A percentile compares a stretch with the other conserved stretches of the same genome.
Evolutionary conservation across 37 sponge, comb jelly and placozoan species (phyloP).

Genomic region (Agelas oroides): DNA sequence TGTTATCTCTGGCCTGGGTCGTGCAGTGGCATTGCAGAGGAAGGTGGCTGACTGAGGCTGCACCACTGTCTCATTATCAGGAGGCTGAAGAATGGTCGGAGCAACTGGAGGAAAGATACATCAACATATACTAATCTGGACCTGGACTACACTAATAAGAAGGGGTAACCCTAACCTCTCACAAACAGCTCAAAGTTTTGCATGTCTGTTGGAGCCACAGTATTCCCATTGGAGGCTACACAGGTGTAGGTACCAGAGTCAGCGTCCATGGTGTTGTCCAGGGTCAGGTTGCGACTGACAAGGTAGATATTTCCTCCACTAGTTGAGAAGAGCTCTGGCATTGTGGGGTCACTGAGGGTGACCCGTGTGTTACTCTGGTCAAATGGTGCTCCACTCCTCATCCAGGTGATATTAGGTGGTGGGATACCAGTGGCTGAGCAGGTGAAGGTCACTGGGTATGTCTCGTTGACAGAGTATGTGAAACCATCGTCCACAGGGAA

Average conservation of each 20-base stretch:
- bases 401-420: conserved; percentile 62
- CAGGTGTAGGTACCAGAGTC: conserved; percentile 67
- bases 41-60: conserved; percentile 36
- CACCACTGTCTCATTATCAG: conserved; percentile 36
- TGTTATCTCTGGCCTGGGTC: conserved; percentile 46
- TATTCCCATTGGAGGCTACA: conserved; percentile 25
- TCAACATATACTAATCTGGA: too few species aligned
- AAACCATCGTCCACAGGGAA: too few species aligned
- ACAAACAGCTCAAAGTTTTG: conserved; percentile 15
- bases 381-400: too few species aligned
- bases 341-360: too few species aligned
- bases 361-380: too few species aligned
- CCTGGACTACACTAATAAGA: too few species aligned
- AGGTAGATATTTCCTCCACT: too few species aligned
- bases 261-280: conserved; percentile 4
- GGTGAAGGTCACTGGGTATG: conserved; percentile 34
- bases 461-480: conserved; percentile 30
- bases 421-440: conserved; percentile 76
- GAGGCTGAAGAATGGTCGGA: conserved; percentile 42
- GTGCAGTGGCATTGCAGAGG: conserved; percentile 47
- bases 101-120: conserved; percentile 53
- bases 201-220: neutral
- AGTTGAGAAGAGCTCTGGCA: too few species aligned
- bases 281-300: neutral
- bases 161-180: conserved; percentile 45